These are phyloP conservation scores for Larimichthys crocea DNA, from an alignment of 2,113 vertebrate species.

Conservation along the genomic window DNA sequence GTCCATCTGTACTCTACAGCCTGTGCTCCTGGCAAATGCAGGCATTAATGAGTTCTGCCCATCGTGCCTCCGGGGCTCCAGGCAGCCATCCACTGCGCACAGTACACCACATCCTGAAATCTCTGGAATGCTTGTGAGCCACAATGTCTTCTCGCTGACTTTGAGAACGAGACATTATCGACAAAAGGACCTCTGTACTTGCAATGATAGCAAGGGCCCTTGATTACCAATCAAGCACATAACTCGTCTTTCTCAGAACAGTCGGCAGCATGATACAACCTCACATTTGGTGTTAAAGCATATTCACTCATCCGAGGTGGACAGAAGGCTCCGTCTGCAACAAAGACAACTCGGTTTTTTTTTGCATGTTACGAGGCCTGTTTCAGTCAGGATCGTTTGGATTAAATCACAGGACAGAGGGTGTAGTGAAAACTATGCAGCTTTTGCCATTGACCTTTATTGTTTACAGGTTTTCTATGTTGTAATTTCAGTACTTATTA, in stretches of 20 bases:
- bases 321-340: neutral
- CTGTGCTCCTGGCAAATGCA: slow-evolving; percentile 71
- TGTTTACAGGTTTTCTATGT: neutral
- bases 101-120: slow-evolving; percentile 82
- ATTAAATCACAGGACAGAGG: slow-evolving; percentile 20
- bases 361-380: neutral
- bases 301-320: neutral
- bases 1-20: slow-evolving; percentile 69
- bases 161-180: slow-evolving; percentile 62
- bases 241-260: slow-evolving; percentile 42
- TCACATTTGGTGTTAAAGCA: neutral
- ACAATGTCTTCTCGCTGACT: slow-evolving; percentile 65
- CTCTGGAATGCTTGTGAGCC: slow-evolving; percentile 75
- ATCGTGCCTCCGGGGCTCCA: slow-evolving; percentile 52
- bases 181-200: slow-evolving; percentile 72
- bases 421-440: slow-evolving; percentile 6
- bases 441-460: neutral
- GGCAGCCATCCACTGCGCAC: slow-evolving; percentile 58
- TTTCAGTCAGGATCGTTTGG: neutral
- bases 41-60: slow-evolving; percentile 74
- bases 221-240: slow-evolving; percentile 39
- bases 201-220: slow-evolving; percentile 48
- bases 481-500: neutral
- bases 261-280: neutral
- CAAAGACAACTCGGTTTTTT: neutral